Evolutionary conservation across 1,140 invertebrate species (phyloP), one percentile per base, ranked within the genome.

Genomic region (Pentalonia nigronervosa): DNA sequence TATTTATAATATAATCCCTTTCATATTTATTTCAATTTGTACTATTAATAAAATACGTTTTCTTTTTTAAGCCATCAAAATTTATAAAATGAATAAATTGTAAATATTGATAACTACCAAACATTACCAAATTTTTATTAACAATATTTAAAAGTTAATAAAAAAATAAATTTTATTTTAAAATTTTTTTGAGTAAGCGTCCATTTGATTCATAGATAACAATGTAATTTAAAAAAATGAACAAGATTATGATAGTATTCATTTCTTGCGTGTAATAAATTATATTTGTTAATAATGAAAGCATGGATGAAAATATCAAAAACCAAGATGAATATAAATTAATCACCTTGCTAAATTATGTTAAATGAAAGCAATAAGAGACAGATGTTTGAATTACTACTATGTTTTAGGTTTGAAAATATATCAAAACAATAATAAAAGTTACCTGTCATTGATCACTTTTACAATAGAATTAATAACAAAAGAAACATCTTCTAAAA

Each of bases 401-500:
- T n/a, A 67, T 30, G 1, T n/a, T n/a, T n/a, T 30, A 67, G n/a
- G 9, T 88, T 21, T 34, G 30, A 23, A 53, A 50, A 36, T 53
- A 89, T 8, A 34, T n/a, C 20, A 23, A 50, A 89, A 53, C 21
- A 89, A 90, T 90, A 67, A 67, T 60, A 60, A 4, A 76, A 45
- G 11, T 93, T 93, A 93, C 91, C 91, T 93, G 76, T 20, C 81
- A 81, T 53, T 93, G n/a, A 93, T 14, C 11, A 0, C 30, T 25
- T 84, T 53, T 21, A 93, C 14, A 86, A 93, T 86, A 56, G 6
- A 41, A 41, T 93, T 56, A 36, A 86, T 41, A 53, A 93, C n/a
- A 93, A 83, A 93, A 7, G 91, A 93, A 41, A 84, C 34, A 86
- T 93, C 76, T 36, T 93, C 47, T 84, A 93, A 83, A 83, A 93